Percentiles rank a stretch among this genome's conserved stretches.
Conservation (phyloP, 2,113 vertebrate species). For the Pedetes capensis region DNA sequence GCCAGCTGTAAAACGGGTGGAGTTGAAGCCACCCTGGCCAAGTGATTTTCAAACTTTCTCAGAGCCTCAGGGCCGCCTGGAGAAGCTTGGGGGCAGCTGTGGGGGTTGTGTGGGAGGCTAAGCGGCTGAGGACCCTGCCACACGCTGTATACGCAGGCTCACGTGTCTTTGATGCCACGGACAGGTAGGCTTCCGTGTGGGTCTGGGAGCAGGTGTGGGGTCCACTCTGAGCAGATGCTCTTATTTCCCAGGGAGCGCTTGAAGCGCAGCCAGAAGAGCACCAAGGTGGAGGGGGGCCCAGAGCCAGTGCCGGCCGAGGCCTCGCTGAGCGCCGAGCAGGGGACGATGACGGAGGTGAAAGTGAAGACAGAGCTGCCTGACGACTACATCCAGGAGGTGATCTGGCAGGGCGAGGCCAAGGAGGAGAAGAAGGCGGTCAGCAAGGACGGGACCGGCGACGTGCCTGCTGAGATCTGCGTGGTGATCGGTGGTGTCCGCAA, state of each 20-base stretch:
- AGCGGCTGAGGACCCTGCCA: neutral
- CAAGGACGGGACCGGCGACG: slow-evolving; percentile 86
- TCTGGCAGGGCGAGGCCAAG: slow-evolving; percentile 88
- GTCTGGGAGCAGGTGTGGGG: rapidly evolving
- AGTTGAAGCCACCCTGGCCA: neutral
- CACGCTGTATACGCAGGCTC: neutral
- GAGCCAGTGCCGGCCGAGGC: slow-evolving; percentile 79
- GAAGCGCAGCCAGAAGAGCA: slow-evolving; percentile 82
- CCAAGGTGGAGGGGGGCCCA: slow-evolving; percentile 82
- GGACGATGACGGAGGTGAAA: slow-evolving; percentile 86
- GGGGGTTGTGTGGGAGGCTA: neutral
- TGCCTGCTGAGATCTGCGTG: slow-evolving; percentile 97
- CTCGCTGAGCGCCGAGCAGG: slow-evolving; percentile 82
- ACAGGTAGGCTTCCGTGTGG: neutral
- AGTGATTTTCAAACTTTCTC: neutral
- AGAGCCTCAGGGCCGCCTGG: neutral
- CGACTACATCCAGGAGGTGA: slow-evolving; percentile 85
- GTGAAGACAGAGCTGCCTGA: slow-evolving; percentile 89
- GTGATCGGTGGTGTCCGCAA: slow-evolving; percentile 94
- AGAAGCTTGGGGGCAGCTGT: neutral
- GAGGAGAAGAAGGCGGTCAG: slow-evolving; percentile 85
- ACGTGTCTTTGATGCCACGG: neutral
- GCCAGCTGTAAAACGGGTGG: neutral
- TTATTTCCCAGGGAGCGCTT: slow-evolving; percentile 81
- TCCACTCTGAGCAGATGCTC: slow-evolving; percentile 42